phyloP scores from a whole-genome alignment of 1,140 invertebrate genomes.

The Chymomyza costata region DNA sequence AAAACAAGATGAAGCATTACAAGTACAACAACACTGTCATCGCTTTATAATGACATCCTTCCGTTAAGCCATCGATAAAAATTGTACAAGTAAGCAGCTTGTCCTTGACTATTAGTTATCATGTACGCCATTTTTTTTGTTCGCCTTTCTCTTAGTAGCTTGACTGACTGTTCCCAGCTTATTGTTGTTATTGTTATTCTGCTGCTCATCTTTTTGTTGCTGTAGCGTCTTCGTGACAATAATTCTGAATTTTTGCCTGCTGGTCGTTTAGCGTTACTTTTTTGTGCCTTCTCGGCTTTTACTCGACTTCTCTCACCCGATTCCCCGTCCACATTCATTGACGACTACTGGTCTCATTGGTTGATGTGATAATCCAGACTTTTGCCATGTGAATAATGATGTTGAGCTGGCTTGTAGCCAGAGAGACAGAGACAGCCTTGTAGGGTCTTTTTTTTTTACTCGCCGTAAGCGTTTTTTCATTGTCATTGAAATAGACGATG shows the following conservation, averaged over 20 bases:
- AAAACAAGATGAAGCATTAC: too few species aligned
- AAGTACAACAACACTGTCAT: not conserved
- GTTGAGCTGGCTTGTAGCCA: conserved; percentile 44
- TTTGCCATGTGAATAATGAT: conserved; percentile 62
- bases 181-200: conserved; percentile 15
- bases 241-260: conserved; percentile 21
- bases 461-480: conserved; percentile 40
- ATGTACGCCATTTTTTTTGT: conserved; percentile 24
- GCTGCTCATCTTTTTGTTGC: too few species aligned
- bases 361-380: conserved; percentile 50
- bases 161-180: too few species aligned
- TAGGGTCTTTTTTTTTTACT: conserved; percentile 21
- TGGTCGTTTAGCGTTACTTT: too few species aligned
- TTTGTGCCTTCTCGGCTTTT: conserved; percentile 25
- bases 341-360: conserved; percentile 4
- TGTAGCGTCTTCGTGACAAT: conserved; percentile 16
- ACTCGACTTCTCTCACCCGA: conserved; percentile 15
- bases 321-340: too few species aligned
- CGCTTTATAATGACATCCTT: conserved; percentile 31
- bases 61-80: conserved; percentile 24
- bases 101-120: conserved; percentile 33
- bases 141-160: too few species aligned
- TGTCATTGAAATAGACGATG: conserved; percentile 26
- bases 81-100: conserved; percentile 8
- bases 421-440: too few species aligned